Evolutionary conservation across 2,888 invertebrate genomes (phyloP).

Genomic region (Synergus japonicus): DNA sequence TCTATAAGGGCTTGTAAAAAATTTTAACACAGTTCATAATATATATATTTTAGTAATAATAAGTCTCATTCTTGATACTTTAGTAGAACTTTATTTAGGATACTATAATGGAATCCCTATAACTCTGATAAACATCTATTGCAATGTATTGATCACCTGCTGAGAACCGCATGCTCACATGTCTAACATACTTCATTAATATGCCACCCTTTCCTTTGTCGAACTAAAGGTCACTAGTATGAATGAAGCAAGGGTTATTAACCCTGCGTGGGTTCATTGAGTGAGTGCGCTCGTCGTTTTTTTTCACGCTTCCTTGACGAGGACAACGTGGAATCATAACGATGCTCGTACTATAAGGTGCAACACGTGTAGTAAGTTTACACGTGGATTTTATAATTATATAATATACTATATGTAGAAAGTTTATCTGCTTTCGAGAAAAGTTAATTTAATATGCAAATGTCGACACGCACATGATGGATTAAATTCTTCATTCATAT

Average conservation of each 20-base stretch:
- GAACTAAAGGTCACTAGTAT: not conserved
- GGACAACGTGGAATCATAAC: conserved; percentile 45
- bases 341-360: not conserved
- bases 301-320: conserved; percentile 49
- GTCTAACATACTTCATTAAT: not conserved
- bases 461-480: not conserved
- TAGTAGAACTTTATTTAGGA: no score
- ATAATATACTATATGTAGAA: not conserved
- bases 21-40: no score
- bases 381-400: not conserved
- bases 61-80: no score
- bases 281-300: conserved; percentile 29
- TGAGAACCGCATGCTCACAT: not conserved
- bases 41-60: no score
- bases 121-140: not conserved
- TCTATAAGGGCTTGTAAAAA: no score
- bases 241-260: conserved; percentile 3
- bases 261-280: conserved; percentile 10
- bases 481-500: not conserved
- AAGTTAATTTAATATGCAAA: not conserved
- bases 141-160: not conserved
- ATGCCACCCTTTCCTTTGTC: not conserved
- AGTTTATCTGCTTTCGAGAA: not conserved
- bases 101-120: not conserved
- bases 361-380: not conserved